Percentiles rank a stretch among this genome's conserved stretches.
Evolutionary conservation across 2,113 vertebrate species (phyloP).

Genomic region (Brachionichthys hirsutus): DNA sequence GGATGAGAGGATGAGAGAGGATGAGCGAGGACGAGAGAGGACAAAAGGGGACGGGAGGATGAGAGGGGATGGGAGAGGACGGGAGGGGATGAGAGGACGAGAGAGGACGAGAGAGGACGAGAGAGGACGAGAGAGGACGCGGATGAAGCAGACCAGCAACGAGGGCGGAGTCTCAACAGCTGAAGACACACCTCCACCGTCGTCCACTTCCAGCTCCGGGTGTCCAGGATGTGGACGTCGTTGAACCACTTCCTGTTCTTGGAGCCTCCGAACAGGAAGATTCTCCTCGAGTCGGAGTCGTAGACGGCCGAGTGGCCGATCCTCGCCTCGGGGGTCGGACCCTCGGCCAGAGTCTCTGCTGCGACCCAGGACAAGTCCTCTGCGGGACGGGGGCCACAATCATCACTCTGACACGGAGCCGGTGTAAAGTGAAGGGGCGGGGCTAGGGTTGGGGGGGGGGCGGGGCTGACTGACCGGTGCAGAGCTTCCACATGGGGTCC

Average conservation of each 20-base stretch:
- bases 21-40: constrained; percentile 35
- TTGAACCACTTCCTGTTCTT: constrained; percentile 82
- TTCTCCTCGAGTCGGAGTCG: constrained; percentile 69
- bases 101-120: not conserved
- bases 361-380: constrained; percentile 79
- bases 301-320: constrained; percentile 78
- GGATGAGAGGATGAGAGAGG: too few species aligned
- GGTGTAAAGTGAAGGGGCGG: not conserved
- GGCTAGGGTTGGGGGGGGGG: too few species aligned
- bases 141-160: not conserved
- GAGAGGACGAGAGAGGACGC: too few species aligned
- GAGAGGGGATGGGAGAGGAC: not conserved
- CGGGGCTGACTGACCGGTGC: constrained; percentile 65
- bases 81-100: not conserved
- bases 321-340: constrained; percentile 77
- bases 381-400: constrained; percentile 39
- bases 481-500: constrained; percentile 81
- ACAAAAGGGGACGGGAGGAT: constrained; percentile 73
- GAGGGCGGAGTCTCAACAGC: too few species aligned
- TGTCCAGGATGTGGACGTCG: constrained; percentile 80
- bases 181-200: constrained; percentile 69
- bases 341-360: constrained; percentile 75
- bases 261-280: constrained; percentile 80
- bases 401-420: not conserved
- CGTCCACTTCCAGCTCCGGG: constrained; percentile 79